These are phyloP conservation scores for Oryzias melastigma DNA, from an alignment of 2,113 vertebrate species.

Conservation along the genomic window DNA sequence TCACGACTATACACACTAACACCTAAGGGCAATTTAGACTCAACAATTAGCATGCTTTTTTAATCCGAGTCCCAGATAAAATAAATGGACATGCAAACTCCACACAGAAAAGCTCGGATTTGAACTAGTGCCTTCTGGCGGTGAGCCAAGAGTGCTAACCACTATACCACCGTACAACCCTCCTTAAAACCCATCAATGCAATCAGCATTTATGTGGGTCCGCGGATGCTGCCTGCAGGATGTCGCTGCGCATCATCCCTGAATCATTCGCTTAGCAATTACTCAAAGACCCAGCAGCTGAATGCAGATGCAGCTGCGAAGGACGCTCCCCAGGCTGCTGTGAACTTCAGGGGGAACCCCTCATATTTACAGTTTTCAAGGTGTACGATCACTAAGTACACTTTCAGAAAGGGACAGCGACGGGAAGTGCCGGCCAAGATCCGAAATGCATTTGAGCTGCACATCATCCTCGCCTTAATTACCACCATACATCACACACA, in stretches of 20 bases:
- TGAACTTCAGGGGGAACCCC: neutral
- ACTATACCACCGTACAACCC: no score
- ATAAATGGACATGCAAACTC: no score
- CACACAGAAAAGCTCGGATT: no score
- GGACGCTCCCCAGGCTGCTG: neutral
- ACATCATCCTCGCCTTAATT: conserved; percentile 9
- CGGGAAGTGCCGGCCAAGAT: conserved; percentile 11
- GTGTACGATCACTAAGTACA: neutral
- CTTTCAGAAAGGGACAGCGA: neutral
- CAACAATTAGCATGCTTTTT: no score
- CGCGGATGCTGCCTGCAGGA: conserved; percentile 28
- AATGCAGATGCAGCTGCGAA: conserved; percentile 36
- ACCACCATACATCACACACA: conserved; percentile 15
- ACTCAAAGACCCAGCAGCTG: conserved; percentile 18
- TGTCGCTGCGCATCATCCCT: conserved; percentile 39
- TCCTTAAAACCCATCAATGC: conserved; percentile 27
- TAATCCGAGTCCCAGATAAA: no score
- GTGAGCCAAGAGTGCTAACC: no score
- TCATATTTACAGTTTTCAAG: neutral
- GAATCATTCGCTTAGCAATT: conserved; percentile 41
- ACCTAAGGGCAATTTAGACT: no score
- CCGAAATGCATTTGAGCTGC: conserved; percentile 1
- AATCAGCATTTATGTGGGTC: conserved; percentile 44
- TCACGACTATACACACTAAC: no score
- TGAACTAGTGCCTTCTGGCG: no score